Base-by-base conservation (phyloP, 2,888 invertebrate species). In the Drosophila meridiana region DNA sequence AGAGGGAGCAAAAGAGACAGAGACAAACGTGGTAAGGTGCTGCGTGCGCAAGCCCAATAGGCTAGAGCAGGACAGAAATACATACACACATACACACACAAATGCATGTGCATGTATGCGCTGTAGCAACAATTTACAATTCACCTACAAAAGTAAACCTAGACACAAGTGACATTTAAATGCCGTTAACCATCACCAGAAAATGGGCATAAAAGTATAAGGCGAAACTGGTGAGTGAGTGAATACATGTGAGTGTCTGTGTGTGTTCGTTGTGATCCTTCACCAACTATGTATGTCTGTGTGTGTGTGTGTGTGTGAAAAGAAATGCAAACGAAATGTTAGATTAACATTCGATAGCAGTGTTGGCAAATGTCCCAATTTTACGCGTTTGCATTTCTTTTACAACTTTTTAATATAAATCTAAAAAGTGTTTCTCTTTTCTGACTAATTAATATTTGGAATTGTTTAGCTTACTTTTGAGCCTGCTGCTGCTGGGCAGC, bases 401-500 rank as follows among this genome's bases (percentile, higher is more conserved):
- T 63, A 58, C 30, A 42, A 4, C n/a, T 53, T 13, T 36, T 64
- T 38, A 42, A 11, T 13, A 42, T 43, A n/a, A 36, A 26, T 43
- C 20, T 43, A 20, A 9, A 20, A 43, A 20, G 20, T 48, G 30
- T 50, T n/a, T 5, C 32, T 50, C 0, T 32, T 47, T 14, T 20
- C 11, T 38, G 1, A 6, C 7, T 40, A 20, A 36, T 26, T 26
- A 14, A 14, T 34, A 57, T 40, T 13, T 40, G 30, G 4, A 30
- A 30, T 13, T 50, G 30, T 30, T 59, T 9, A 36, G 56, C 94
- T 95, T 94, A 97, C 97, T 96, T 96, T 93, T 97, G 96, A 87
- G 93, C 93, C 92, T 95, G 95, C 91, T 95, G 95, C 91, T 95
- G 95, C 91, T 95, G 95, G 89, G 97, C 96, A 93, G 96, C 97